phyloP scores from a whole-genome alignment of 2,797 vertebrate genomes.

The Tympanoctomys barrerae region DNA sequence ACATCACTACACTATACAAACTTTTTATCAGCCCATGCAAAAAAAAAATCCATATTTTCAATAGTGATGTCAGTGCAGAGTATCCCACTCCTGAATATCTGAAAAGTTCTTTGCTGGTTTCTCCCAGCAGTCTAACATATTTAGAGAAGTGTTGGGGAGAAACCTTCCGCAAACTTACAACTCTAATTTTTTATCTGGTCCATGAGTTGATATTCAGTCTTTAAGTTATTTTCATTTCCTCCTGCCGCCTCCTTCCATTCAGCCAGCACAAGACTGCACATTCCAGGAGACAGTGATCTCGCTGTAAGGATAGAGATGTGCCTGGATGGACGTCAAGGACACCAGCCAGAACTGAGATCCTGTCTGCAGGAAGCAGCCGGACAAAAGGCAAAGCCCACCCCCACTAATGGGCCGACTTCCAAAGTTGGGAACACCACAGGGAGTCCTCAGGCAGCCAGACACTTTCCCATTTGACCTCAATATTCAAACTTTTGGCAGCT shows the following conservation, averaged over 20 bases:
- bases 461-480: background rate
- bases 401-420: background rate
- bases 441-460: background rate
- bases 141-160: background rate
- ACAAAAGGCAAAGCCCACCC: background rate
- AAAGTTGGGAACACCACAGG: background rate
- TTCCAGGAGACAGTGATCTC: background rate
- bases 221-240: background rate
- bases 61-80: background rate
- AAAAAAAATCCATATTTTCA: background rate
- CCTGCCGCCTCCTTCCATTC: background rate
- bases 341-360: background rate
- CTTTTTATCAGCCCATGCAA: background rate
- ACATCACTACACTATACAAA: background rate
- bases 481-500: background rate
- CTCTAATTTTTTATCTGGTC: background rate
- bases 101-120: constrained; percentile 23
- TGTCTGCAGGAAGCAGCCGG: background rate
- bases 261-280: background rate
- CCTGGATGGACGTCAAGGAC: background rate
- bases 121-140: background rate
- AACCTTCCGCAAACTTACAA: background rate
- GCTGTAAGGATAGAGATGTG: background rate
- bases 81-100: background rate
- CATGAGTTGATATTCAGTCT: background rate